Base-by-base conservation (phyloP, 2,797 vertebrate genomes). In the Neomorphus geoffroyi region DNA sequence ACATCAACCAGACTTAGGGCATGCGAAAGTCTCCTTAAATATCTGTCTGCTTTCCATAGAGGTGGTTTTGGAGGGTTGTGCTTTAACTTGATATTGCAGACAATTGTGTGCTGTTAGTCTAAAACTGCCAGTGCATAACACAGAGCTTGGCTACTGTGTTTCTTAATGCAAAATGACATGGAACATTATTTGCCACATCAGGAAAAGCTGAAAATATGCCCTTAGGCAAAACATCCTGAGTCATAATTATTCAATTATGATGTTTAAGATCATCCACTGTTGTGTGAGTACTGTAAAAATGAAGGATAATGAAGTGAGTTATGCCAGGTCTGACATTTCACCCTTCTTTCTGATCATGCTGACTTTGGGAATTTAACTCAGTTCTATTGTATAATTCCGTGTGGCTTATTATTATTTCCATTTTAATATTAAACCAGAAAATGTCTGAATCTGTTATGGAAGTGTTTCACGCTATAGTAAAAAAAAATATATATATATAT, bases 191-290 rank as follows among this genome's bases (percentile, higher is more conserved):
- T 95, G 93, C 75, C 91, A 92, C 94, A 95, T 89, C 92, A 90
- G 78, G 90, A 95, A 88, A 86, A 88, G 86, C 64, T 90, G 83
- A 87, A 94, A 90, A 45, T 57, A 2, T 45, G 86, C 91, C 94
- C 80, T 30, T 50, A 86, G 88, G 96, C 92, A 93, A 80, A 95
- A 88, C 86, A 94, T 94, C 66, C 74, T 72, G 83, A 96, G 86
- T 87, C 90, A 94, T 92, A 96, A 96, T 97, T 96, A 96, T 85
- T 93, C 93, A 88, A 88, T 95, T 95, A 94, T n/a, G 61, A 82
- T 80, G 93, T 71, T 96, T 93, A 95, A 94, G 91, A 96, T 90
- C 91, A 96, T 83, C 80, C 67, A 88, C 90, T 77, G 56, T 94
- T 88, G 96, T 78, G 83, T 61, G 67, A 90, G 71, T 74, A 43